Evolutionary conservation across 1,140 invertebrate species (phyloP), one percentile per base, ranked within the genome.

Genomic region (Euura lappo): DNA sequence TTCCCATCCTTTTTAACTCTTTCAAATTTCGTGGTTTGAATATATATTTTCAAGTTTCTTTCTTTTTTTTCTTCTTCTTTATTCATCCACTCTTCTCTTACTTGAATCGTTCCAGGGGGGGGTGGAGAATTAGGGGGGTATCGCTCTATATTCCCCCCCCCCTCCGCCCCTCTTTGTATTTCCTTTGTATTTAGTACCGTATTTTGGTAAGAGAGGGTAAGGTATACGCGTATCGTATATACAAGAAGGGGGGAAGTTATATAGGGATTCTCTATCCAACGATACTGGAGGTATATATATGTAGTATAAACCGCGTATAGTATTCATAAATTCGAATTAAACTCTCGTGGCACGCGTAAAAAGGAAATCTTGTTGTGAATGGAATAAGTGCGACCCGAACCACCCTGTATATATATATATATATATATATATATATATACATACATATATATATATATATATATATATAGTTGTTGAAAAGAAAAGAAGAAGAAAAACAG

Each of bases 261-360:
- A 42, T 47, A 45, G 60, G 44, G 44, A 45, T 46, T 42, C 11
- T 2, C 44, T 10, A 47, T 28, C 70, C 28, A 43, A 10, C 67
- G 66, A 28, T 28, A 1, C 28, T 28, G 28, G 28, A 28, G 28
- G 28, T 28, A 28, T 28, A 28, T 28, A 28, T 28, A 28, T 28
- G 1, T 28, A 28, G 28, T 28, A 28, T 28, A 28, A 28, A 28
- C 28, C 28, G 28, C 28, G 28, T 28, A 28, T 28, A 28, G 66
- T 68, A 44, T 68, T 68, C 66, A 68, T 68, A 68, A 68, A 68
- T 68, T 68, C 66, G 66, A 10, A 68, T 68, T 68, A 68, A 68
- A 44, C 66, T 44, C 28, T 8, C 51, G 13, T n/a, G 44, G 66
- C 13, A 28, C 66, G 66, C 66, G 66, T 68, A 68, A 68, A 68